A percentile compares a stretch with the other conserved stretches of the same genome.
Evolutionary conservation across 2,888 invertebrate species (phyloP).

Genomic region (Tetheella fluctuosa): DNA sequence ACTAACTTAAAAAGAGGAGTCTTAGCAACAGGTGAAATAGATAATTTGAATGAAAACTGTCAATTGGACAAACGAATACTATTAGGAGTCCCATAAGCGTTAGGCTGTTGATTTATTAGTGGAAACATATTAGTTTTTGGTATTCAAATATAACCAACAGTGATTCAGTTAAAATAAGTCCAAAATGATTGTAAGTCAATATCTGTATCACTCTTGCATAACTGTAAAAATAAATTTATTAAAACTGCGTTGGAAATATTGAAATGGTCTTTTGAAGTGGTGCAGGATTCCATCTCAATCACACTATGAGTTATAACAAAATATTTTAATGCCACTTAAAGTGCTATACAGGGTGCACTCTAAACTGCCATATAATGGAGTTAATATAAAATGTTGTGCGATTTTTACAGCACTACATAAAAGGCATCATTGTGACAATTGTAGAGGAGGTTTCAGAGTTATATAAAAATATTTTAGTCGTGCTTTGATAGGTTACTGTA

Average conservation of each 20-base stretch:
- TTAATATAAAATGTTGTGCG: slow-evolving; percentile 28
- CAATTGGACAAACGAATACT: too few species aligned
- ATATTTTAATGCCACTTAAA: slow-evolving; percentile 24
- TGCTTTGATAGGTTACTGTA: slow-evolving; percentile 14
- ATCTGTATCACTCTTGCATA: too few species aligned
- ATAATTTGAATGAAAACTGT: too few species aligned
- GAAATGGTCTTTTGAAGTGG: neutral
- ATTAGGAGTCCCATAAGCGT: too few species aligned
- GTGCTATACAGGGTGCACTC: slow-evolving; percentile 27
- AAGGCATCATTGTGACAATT: slow-evolving; percentile 27
- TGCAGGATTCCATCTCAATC: neutral
- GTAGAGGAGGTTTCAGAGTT: slow-evolving; percentile 24
- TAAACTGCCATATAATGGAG: slow-evolving; percentile 26
- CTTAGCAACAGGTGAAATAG: too few species aligned
- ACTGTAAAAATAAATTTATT: too few species aligned
- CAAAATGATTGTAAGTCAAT: too few species aligned
- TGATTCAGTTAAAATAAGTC: too few species aligned
- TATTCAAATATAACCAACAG: too few species aligned
- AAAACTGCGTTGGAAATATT: neutral
- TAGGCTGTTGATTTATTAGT: too few species aligned
- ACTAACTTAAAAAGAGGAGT: too few species aligned
- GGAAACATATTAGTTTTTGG: too few species aligned
- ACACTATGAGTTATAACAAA: slow-evolving; percentile 8
- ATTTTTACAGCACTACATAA: slow-evolving; percentile 31
- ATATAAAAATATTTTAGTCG: slow-evolving; percentile 28